phyloP scores from a whole-genome alignment of 2,113 vertebrate genomes.

The Pachyramphus minor region DNA sequence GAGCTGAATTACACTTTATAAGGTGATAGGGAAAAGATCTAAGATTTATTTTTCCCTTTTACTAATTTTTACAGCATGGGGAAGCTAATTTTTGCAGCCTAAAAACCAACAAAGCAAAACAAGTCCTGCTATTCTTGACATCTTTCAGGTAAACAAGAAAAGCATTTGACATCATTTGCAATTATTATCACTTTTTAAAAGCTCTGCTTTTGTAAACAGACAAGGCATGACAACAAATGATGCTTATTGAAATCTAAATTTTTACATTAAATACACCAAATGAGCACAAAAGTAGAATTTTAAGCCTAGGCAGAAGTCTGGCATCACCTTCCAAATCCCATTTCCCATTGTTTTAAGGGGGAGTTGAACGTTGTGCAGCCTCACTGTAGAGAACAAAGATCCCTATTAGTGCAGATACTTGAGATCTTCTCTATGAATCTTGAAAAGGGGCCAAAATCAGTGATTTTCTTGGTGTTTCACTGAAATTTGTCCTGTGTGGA shows the following conservation, averaged over 20 bases:
- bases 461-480: not conserved
- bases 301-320: not conserved
- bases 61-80: slow-evolving; percentile 73
- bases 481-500: not conserved
- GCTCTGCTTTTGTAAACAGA: not conserved
- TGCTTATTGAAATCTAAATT: not conserved
- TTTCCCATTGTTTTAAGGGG: not conserved
- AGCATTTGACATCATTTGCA: not conserved
- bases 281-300: not conserved
- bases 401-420: too few species aligned
- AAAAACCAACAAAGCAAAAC: slow-evolving; percentile 70
- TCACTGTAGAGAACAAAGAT: not conserved
- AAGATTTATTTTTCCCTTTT: not conserved
- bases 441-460: not conserved
- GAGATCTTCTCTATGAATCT: not conserved
- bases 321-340: not conserved
- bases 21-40: slow-evolving; percentile 20
- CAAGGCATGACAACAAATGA: not conserved
- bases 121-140: slow-evolving; percentile 69
- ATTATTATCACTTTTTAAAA: not conserved
- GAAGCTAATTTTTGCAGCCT: slow-evolving; percentile 74
- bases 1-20: slow-evolving; percentile 20
- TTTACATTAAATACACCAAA: not conserved
- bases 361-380: not conserved
- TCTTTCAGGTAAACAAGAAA: slow-evolving; percentile 77